Base-by-base conservation (phyloP, 2,888 invertebrate genomes). In the Athalia cordata region DNA sequence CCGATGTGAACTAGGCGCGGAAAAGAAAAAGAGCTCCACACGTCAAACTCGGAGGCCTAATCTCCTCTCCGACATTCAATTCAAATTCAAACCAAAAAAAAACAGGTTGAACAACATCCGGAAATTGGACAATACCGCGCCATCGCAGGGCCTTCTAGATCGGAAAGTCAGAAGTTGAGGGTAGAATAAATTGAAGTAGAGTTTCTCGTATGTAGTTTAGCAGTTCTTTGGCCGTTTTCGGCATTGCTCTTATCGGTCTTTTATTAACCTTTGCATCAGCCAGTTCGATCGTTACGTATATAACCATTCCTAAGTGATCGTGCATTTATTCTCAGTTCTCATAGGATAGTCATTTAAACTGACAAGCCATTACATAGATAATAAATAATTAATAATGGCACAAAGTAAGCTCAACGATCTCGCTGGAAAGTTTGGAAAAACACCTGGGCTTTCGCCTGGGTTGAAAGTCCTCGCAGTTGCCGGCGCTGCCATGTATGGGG, bases 381-480 rank as follows among this genome's bases (percentile, higher is more conserved):
- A 13, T 9, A 5, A 15, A n/a, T 59, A 11, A 3, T 50, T n/a
- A 64, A 80, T 67, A 84, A 96, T 97, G 96, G 95, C 96, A 59
- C 96, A 97, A 90, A 97, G 96, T 91, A 97, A 97, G 91, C 91
- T 98, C 62, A 96, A 95, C 87, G 98, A 98, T 90, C 93, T 97
- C 89, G 96, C 96, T 76, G 96, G 96, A 62, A 95, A 96, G 89
- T 93, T 98, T 82, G 94, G 95, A 29, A 97, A 95, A 91, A 95
- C 95, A 59, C 97, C 97, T 80, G 98, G 98, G 50, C 89, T 97
- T 61, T 94, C 95, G 64, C 91, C 95, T 66, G 97, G 98, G 1
- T 84, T 97, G 52, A 98, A 98, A 91, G 87, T 97, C 8, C 91
- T 96, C 68, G 97, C 96, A n/a, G 94, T 94, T 65, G 94, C 95